Evolutionary conservation across 2,888 invertebrate genomes (phyloP).

Genomic region (Rhamnusium bicolor): DNA sequence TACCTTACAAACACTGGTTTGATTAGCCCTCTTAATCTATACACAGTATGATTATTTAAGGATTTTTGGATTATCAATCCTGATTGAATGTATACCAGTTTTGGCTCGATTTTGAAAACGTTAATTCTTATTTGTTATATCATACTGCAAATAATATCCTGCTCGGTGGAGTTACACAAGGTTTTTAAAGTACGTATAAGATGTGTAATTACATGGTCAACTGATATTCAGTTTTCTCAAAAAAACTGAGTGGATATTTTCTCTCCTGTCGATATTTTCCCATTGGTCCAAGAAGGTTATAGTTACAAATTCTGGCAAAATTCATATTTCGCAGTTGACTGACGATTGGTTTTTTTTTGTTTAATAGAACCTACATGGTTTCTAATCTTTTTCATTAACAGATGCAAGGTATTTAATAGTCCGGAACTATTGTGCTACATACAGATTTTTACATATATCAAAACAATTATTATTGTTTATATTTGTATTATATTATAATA

Average conservation of each 20-base stretch:
- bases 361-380: not conserved
- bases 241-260: not conserved
- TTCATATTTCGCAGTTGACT: not conserved
- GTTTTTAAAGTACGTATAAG: not conserved
- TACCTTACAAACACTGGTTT: too few relatives aligned
- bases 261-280: not conserved
- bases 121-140: not conserved
- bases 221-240: not conserved
- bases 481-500: too few relatives aligned
- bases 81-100: too few relatives aligned
- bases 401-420: not conserved
- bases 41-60: too few relatives aligned
- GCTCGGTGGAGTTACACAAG: not conserved
- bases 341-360: not conserved
- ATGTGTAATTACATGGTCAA: conserved; percentile 10
- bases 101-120: not conserved
- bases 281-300: conserved; percentile 2
- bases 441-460: not conserved
- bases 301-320: not conserved
- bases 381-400: not conserved
- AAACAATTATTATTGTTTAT: too few relatives aligned
- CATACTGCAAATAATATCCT: not conserved
- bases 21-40: too few relatives aligned
- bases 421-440: not conserved
- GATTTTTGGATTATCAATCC: too few relatives aligned